These are phyloP conservation scores for Aleiodes alternator DNA, from an alignment of 2,888 invertebrate species.

Conservation along the genomic window DNA sequence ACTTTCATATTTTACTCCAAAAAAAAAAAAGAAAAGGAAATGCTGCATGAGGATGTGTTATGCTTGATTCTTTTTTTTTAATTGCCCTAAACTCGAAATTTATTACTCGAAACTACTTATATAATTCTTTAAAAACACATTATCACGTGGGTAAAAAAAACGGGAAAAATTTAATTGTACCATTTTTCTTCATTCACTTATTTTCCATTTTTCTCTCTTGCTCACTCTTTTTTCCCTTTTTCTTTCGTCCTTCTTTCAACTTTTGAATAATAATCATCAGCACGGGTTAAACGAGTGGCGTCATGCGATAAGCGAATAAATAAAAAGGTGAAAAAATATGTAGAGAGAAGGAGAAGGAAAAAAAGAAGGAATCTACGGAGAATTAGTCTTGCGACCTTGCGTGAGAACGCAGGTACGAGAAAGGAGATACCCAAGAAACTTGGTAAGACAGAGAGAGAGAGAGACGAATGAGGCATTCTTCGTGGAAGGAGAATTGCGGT, in stretches of 20 bases:
- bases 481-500: neutral
- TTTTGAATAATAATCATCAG: constrained; percentile 38
- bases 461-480: neutral
- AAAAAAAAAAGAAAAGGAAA: too few relatives aligned
- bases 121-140: neutral
- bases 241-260: neutral
- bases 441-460: constrained; percentile 9
- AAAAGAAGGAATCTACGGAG: constrained; percentile 18
- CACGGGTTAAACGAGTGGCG: constrained; percentile 25
- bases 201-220: neutral
- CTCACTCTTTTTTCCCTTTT: neutral
- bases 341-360: neutral
- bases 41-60: too few relatives aligned
- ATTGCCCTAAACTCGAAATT: neutral
- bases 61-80: neutral
- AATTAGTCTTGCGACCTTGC: constrained; percentile 43
- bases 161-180: too few relatives aligned
- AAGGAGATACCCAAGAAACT: constrained; percentile 21
- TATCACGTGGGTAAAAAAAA: too few relatives aligned
- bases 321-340: constrained; percentile 32
- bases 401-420: constrained; percentile 34
- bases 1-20: too few relatives aligned
- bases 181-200: neutral
- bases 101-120: neutral
- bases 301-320: constrained; percentile 45